phyloP scores from a whole-genome alignment of 2,797 vertebrate species.

The Coregonus suidteri region DNA sequence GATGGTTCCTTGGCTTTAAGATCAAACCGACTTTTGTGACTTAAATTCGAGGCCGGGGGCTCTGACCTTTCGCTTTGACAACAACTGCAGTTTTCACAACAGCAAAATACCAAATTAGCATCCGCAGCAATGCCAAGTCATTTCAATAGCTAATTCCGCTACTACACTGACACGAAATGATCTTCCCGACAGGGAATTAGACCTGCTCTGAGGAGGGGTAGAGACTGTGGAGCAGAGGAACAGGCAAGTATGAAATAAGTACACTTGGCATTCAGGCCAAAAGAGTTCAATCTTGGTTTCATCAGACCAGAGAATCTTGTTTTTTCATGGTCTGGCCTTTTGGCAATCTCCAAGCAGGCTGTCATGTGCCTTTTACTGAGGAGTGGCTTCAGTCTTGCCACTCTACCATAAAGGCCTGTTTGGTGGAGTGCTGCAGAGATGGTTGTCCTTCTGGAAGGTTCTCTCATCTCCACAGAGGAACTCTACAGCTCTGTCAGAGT shows the following conservation, averaged over 20 bases:
- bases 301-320: no score
- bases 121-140: constrained; percentile 20
- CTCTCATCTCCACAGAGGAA: no score
- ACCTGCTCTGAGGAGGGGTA: neutral
- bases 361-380: no score
- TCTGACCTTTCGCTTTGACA: constrained; percentile 4
- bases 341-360: no score
- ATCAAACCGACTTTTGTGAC: neutral
- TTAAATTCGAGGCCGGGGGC: neutral
- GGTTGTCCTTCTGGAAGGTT: no score
- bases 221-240: neutral
- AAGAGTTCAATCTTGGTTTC: no score
- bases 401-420: no score
- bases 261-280: no score
- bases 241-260: neutral
- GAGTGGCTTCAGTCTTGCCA: no score
- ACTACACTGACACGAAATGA: neutral
- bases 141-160: constrained; percentile 18
- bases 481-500: no score
- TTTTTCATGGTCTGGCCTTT: no score
- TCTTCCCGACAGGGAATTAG: neutral
- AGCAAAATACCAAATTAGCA: constrained; percentile 25
- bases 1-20: neutral
- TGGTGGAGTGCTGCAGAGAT: no score
- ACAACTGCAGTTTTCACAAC: neutral